Conservation (phyloP, 1,140 invertebrate genomes). For the Neoseiulus cucumeris region DNA sequence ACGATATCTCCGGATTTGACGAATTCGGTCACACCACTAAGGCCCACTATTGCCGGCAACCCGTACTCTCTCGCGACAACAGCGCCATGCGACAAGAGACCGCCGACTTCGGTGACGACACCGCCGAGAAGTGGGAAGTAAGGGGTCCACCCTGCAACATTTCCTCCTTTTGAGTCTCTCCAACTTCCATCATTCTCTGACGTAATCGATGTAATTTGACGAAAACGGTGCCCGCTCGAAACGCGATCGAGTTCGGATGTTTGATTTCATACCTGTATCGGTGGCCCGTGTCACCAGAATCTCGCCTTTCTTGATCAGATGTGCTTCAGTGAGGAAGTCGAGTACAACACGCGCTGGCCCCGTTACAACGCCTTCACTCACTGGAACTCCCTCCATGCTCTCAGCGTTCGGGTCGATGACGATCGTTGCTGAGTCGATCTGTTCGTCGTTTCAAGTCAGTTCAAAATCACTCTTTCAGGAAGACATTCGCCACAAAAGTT, state of each 20-base stretch:
- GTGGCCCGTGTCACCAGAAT: neutral
- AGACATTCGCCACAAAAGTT: neutral
- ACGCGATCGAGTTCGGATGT: no score
- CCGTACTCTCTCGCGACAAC: neutral
- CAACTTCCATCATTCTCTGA: neutral
- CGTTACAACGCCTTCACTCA: neutral
- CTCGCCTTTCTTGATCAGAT: neutral
- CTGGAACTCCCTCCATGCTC: neutral
- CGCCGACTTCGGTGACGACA: neutral
- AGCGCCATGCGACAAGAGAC: neutral
- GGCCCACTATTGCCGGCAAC: neutral
- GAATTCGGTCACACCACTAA: neutral
- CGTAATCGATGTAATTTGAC: neutral
- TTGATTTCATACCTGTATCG: neutral
- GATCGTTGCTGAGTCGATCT: neutral
- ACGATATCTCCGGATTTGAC: neutral
- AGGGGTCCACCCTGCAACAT: neutral
- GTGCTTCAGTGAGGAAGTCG: neutral
- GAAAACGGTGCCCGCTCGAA: neutral
- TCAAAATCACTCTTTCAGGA: no score
- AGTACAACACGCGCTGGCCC: neutral
- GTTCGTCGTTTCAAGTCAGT: no score
- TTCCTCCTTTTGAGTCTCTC: no score
- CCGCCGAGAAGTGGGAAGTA: neutral
- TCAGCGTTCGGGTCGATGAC: neutral